Evolutionary conservation across 2,888 invertebrate species (phyloP).

Genomic region (Seira musarum): DNA sequence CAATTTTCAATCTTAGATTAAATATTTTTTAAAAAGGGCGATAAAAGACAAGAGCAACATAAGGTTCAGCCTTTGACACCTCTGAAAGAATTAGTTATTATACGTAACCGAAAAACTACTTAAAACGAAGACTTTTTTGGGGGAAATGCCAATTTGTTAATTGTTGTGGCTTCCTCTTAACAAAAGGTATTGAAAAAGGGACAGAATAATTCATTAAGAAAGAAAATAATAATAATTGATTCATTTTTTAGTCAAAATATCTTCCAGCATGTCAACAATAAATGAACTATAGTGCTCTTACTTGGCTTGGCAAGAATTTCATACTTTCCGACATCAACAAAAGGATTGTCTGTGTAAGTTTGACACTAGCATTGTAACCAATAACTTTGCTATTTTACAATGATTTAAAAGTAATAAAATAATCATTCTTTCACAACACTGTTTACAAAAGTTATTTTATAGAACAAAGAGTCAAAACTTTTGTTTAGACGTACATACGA

Average conservation of each 20-base stretch:
- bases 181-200: conserved; percentile 15
- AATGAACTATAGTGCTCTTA: conserved; percentile 36
- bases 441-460: background rate
- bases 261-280: conserved; percentile 56
- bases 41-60: background rate
- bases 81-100: no score
- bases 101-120: no score
- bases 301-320: background rate
- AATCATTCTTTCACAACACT: background rate
- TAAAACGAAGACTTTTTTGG: no score
- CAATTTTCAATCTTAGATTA: no score
- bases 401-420: background rate
- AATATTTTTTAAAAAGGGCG: background rate
- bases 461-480: no score
- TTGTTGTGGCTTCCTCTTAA: conserved; percentile 40
- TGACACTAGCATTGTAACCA: background rate
- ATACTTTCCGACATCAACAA: background rate
- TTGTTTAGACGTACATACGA: background rate
- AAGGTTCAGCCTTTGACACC: background rate
- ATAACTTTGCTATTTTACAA: background rate
- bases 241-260: conserved; percentile 37
- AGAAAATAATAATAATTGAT: background rate
- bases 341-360: background rate
- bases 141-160: conserved; percentile 48
- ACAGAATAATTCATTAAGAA: background rate